Percentiles rank a stretch among this genome's conserved stretches.
Evolutionary conservation across 2,888 invertebrate species (phyloP).

Genomic region (Bruchidius siliquastri): DNA sequence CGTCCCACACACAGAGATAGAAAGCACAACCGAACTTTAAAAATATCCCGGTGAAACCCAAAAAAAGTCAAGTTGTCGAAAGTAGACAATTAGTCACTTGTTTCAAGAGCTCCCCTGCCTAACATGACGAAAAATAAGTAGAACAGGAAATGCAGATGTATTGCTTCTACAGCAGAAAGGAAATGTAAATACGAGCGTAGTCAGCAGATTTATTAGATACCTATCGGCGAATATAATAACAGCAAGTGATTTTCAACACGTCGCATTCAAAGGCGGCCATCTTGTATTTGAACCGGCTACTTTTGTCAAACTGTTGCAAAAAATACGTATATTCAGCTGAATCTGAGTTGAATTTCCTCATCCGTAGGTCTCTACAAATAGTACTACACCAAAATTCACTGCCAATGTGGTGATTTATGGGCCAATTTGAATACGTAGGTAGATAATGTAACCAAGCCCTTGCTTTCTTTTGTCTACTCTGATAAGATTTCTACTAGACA

Average conservation of each 20-base stretch:
- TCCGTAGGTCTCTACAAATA: background rate
- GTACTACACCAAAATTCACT: background rate
- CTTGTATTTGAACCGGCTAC: slow-evolving; percentile 38
- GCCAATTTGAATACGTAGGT: background rate
- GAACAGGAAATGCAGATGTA: background rate
- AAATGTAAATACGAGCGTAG: background rate
- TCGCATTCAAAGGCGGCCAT: slow-evolving; percentile 41
- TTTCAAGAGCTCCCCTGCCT: background rate
- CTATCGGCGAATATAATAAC: background rate
- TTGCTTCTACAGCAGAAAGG: background rate
- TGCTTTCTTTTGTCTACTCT: slow-evolving; percentile 23
- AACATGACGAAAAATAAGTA: background rate
- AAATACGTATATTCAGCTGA: slow-evolving; percentile 4
- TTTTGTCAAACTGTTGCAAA: slow-evolving; percentile 18
- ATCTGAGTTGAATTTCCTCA: background rate
- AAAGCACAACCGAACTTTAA: background rate
- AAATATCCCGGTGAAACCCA: background rate
- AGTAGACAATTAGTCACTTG: background rate
- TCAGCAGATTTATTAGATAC: background rate
- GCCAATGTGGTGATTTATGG: background rate
- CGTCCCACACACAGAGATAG: background rate
- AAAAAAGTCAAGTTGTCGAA: too few relatives aligned
- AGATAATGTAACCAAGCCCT: slow-evolving; percentile 25
- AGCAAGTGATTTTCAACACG: slow-evolving; percentile 32
- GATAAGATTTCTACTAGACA: background rate